phyloP scores from a whole-genome alignment of 2,888 invertebrate genomes.

The Tortrix viridana region DNA sequence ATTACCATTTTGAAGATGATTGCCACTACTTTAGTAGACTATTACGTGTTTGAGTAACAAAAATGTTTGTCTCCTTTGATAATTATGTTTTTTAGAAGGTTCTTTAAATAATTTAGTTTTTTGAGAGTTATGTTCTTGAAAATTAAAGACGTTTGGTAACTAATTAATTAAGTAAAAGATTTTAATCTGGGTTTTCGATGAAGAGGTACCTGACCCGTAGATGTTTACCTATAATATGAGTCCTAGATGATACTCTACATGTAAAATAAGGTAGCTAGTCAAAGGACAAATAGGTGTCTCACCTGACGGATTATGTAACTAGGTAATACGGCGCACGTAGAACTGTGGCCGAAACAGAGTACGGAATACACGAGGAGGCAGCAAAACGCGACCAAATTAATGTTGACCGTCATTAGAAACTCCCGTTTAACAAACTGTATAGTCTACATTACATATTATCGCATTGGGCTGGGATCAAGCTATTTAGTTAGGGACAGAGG shows the following conservation, averaged over 20 bases:
- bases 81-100: too few species aligned
- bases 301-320: constrained; percentile 30
- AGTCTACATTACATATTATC: constrained; percentile 27
- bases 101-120: too few species aligned
- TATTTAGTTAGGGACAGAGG: constrained; percentile 14
- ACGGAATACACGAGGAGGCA: constrained; percentile 12
- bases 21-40: background rate
- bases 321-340: constrained; percentile 24
- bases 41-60: background rate
- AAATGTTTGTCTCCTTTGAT: too few species aligned
- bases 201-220: too few species aligned
- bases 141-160: too few species aligned
- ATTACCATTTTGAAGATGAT: constrained; percentile 1
- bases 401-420: constrained; percentile 36
- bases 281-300: constrained; percentile 5
- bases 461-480: constrained; percentile 18
- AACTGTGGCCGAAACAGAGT: constrained; percentile 14
- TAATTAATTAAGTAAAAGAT: too few species aligned
- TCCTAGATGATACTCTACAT: too few species aligned
- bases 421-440: constrained; percentile 35
- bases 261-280: too few species aligned
- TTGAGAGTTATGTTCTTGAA: too few species aligned
- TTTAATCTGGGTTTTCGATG: too few species aligned
- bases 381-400: constrained; percentile 27
- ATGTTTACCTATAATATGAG: too few species aligned